Conservation (phyloP, 2,797 vertebrate genomes). For the Gymnopithys bicolor region DNA sequence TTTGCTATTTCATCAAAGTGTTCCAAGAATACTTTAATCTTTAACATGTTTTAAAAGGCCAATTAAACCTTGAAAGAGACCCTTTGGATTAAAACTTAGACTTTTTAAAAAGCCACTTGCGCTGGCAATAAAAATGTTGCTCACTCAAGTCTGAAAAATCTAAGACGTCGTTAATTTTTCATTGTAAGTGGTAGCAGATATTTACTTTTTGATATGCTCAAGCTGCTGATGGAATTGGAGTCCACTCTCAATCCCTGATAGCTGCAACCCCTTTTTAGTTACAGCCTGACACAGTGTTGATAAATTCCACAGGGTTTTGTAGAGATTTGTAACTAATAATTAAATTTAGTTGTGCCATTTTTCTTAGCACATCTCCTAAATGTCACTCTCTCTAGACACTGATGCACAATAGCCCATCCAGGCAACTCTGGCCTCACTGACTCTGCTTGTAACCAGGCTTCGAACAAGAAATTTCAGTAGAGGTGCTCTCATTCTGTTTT, state of each 20-base stretch:
- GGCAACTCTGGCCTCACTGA: not conserved
- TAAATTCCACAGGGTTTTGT: not conserved
- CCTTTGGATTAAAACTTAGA: not conserved
- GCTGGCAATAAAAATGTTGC: not conserved
- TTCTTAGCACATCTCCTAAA: not conserved
- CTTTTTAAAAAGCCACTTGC: not conserved
- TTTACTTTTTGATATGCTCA: conserved; percentile 13
- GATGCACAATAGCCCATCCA: not conserved
- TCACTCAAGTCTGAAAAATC: not conserved
- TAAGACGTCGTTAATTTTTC: not conserved
- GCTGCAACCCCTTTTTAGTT: not conserved
- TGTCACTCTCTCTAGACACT: not conserved
- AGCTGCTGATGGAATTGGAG: not conserved
- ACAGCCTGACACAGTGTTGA: not conserved
- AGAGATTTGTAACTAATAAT: not conserved
- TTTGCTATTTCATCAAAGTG: not conserved
- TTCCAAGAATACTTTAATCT: not conserved
- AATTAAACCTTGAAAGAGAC: not conserved
- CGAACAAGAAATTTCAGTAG: not conserved
- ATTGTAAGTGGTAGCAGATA: not conserved
- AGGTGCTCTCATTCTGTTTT: not conserved
- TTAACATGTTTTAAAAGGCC: not conserved
- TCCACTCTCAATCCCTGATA: not conserved
- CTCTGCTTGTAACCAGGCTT: not conserved
- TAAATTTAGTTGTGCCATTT: accelerated